phyloP scores from a whole-genome alignment of 64 coral and sea anemone genomes.

The Montipora cactus region DNA sequence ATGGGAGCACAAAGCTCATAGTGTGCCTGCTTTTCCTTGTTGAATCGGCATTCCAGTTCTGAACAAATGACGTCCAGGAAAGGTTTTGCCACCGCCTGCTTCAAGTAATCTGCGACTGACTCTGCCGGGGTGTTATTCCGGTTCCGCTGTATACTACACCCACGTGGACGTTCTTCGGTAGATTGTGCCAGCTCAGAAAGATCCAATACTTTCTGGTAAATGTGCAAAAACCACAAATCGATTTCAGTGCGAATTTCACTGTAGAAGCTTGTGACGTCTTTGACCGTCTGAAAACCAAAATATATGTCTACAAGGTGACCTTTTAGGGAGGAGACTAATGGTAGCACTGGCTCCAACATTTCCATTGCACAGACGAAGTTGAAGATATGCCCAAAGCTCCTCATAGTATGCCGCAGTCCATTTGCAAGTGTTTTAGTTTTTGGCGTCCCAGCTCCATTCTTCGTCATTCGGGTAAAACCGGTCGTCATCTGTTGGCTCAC shows the following conservation, averaged over 20 bases:
- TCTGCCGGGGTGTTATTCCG: slow-evolving; percentile 81
- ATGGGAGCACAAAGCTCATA: slow-evolving; percentile 80
- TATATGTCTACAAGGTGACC: slow-evolving; percentile 87
- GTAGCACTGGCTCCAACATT: slow-evolving; percentile 86
- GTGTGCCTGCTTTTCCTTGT: slow-evolving; percentile 87
- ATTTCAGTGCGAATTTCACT: slow-evolving; percentile 93
- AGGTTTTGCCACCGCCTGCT: slow-evolving; percentile 65
- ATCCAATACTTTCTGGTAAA: slow-evolving; percentile 85
- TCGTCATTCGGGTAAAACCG: no score
- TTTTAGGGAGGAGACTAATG: slow-evolving; percentile 90
- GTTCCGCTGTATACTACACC: slow-evolving; percentile 71
- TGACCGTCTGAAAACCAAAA: slow-evolving; percentile 92
- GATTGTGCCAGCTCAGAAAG: slow-evolving; percentile 85
- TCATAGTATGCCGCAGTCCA: slow-evolving; percentile 92
- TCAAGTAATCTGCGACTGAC: slow-evolving; percentile 70
- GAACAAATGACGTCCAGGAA: slow-evolving; percentile 74
- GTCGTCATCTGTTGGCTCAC: no score
- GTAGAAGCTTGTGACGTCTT: slow-evolving; percentile 92
- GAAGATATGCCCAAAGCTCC: slow-evolving; percentile 89
- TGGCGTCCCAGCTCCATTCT: no score
- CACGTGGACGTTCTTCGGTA: slow-evolving; percentile 47
- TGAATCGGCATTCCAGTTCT: slow-evolving; percentile 86
- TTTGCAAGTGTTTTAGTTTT: slow-evolving; percentile 85
- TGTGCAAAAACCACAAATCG: slow-evolving; percentile 88
- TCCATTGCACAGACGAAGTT: slow-evolving; percentile 92